Evolutionary conservation across 1,140 invertebrate genomes (phyloP).

Genomic region (Drosophila dunni): DNA sequence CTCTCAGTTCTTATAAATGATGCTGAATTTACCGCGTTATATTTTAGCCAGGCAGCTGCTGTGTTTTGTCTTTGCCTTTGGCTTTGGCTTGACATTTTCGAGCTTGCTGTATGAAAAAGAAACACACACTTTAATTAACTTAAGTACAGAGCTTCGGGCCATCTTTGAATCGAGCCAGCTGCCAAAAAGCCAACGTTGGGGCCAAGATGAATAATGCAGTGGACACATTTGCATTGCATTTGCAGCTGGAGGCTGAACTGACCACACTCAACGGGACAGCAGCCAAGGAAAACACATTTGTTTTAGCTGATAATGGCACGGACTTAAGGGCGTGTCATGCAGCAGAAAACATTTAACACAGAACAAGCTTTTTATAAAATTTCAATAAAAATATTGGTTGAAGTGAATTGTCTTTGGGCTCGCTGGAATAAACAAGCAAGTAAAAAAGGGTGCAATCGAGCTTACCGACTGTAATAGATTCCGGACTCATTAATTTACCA

Average conservation of each 20-base stretch:
- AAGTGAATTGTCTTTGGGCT: too few species aligned
- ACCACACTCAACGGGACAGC: conserved; percentile 12
- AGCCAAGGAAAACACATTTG: conserved; percentile 25
- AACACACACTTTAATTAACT: conserved; percentile 71
- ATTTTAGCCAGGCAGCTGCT: neutral
- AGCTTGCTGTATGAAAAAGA: conserved; percentile 47
- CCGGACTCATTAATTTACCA: too few species aligned
- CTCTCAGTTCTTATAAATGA: conserved; percentile 61
- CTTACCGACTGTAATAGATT: too few species aligned
- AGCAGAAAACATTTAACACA: neutral
- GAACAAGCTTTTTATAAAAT: neutral
- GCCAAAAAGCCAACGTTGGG: conserved; percentile 24
- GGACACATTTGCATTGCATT: conserved; percentile 43
- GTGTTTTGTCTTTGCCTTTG: conserved; percentile 58
- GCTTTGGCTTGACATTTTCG: conserved; percentile 34
- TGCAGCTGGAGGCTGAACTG: neutral
- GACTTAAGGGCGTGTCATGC: neutral
- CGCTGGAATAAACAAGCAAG: too few species aligned
- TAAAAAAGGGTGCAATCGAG: too few species aligned
- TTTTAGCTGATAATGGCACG: conserved; percentile 17
- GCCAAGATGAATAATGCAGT: conserved; percentile 46
- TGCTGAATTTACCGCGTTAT: conserved; percentile 33
- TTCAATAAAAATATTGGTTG: too few species aligned
- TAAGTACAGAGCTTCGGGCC: conserved; percentile 56
- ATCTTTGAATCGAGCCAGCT: conserved; percentile 10